These are phyloP conservation scores for Etia nguti DNA, from an alignment of 2,113 vertebrate genomes.

Conservation along the genomic window DNA sequence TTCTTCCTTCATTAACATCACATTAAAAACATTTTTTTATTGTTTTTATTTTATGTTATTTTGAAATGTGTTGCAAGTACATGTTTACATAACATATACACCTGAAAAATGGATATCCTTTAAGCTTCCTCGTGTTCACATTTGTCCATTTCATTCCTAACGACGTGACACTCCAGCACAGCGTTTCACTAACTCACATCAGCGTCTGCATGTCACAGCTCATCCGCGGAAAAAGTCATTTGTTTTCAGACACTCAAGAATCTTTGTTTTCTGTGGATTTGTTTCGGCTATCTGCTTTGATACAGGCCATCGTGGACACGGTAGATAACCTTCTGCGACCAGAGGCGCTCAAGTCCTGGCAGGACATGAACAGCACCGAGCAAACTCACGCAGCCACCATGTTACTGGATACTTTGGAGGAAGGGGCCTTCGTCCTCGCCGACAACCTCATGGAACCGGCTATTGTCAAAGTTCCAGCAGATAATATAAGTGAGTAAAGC, in stretches of 20 bases:
- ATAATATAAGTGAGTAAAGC: constrained; percentile 90
- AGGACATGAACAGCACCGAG: constrained; percentile 96
- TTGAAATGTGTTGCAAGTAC: background rate
- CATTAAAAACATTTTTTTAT: background rate
- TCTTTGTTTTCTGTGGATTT: background rate
- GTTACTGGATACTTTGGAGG: constrained; percentile 95
- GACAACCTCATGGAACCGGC: constrained; percentile 97
- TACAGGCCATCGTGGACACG: constrained; percentile 96
- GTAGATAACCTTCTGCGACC: constrained; percentile 96
- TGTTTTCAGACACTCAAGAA: background rate
- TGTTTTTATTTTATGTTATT: background rate
- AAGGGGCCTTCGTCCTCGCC: constrained; percentile 96
- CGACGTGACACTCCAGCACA: background rate
- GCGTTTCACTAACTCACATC: background rate
- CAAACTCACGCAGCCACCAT: constrained; percentile 97
- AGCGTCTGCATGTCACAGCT: constrained; percentile 36
- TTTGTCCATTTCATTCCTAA: background rate
- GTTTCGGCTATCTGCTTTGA: constrained; percentile 36
- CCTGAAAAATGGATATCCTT: background rate
- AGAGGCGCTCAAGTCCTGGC: constrained; percentile 95
- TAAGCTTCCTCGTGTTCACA: background rate
- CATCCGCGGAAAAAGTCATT: background rate
- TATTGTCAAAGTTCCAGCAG: constrained; percentile 94
- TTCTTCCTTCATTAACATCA: background rate
- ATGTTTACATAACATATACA: background rate